phyloP scores from a whole-genome alignment of 35 echinoderm and acorn worm species.

The Anneissia japonica region DNA sequence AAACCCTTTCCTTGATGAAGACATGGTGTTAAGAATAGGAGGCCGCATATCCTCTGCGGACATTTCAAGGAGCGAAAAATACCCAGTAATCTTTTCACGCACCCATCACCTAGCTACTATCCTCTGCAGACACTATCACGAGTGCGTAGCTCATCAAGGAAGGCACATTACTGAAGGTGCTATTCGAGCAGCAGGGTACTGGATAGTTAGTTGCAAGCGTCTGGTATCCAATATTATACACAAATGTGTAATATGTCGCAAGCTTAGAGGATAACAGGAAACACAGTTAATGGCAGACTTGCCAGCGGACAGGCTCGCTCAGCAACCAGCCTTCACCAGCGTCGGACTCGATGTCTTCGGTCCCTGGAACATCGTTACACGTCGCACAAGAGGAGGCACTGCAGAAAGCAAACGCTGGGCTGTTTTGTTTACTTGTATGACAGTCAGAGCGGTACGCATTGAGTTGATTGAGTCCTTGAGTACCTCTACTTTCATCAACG shows the following conservation, averaged over 20 bases:
- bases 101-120: constrained; percentile 3
- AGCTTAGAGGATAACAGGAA: not conserved
- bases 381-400: constrained; percentile 19
- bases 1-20: constrained; percentile 4
- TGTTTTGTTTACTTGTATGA: constrained; percentile 21
- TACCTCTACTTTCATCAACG: constrained; percentile 26
- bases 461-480: not conserved
- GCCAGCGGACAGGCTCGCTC: not conserved
- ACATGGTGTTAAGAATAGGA: constrained; percentile 10
- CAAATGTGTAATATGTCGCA: not conserved
- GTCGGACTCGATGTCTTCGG: constrained; percentile 27
- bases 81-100: constrained; percentile 3
- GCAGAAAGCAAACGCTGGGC: constrained; percentile 27
- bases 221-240: not conserved
- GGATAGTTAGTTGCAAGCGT: not conserved
- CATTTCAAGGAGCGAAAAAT: not conserved
- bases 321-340: not conserved
- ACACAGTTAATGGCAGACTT: constrained; percentile 5
- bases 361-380: constrained; percentile 8
- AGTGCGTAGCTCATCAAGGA: constrained; percentile 9
- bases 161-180: constrained; percentile 36
- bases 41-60: not conserved
- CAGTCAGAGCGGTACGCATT: constrained; percentile 15
- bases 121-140: constrained; percentile 7
- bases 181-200: constrained; percentile 4